phyloP scores from a whole-genome alignment of 2,888 invertebrate genomes.

The Archips xylosteana region DNA sequence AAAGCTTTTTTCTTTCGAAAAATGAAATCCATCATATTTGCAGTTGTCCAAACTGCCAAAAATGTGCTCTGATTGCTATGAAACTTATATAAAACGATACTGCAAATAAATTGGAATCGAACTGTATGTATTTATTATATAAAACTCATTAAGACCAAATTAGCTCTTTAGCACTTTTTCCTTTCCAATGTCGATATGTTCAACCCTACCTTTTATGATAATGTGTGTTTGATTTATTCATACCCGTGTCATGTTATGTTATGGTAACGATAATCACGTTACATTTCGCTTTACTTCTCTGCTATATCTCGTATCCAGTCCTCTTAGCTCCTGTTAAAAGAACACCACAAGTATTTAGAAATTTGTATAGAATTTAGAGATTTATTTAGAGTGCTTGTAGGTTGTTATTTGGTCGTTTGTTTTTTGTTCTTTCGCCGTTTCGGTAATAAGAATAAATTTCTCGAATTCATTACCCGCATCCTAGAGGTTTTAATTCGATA shows the following conservation, averaged over 20 bases:
- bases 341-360: not conserved
- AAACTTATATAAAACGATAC: no score
- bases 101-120: no score
- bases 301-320: constrained; percentile 14
- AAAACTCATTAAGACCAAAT: no score
- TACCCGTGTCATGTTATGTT: constrained; percentile 53
- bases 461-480: constrained; percentile 63
- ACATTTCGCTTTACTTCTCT: constrained; percentile 57
- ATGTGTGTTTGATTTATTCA: constrained; percentile 63
- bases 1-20: no score
- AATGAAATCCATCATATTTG: no score
- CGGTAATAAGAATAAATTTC: constrained; percentile 51
- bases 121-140: no score
- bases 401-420: not conserved
- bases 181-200: not conserved
- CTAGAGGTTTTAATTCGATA: constrained; percentile 47
- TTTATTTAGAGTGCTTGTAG: not conserved
- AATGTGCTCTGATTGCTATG: no score
- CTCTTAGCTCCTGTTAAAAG: not conserved
- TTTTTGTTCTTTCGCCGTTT: not conserved
- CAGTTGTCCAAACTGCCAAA: no score
- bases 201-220: constrained; percentile 21
- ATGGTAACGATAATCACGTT: constrained; percentile 57
- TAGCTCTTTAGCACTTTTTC: no score
- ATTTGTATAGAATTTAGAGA: not conserved